Conservation (phyloP, 2,888 invertebrate genomes). For the Eucera pruinosa region DNA sequence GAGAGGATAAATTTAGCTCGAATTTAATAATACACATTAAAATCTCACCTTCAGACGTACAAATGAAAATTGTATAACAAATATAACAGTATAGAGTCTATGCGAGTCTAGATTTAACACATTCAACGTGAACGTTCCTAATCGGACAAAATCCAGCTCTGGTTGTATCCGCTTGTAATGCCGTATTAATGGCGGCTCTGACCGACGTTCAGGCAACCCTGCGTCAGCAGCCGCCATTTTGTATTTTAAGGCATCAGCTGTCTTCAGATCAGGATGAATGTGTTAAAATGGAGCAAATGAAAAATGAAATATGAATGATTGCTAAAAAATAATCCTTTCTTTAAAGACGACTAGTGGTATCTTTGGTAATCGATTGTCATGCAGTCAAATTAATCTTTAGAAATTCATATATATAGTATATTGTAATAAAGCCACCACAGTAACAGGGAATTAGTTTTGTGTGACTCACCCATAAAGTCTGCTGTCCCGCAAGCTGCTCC, state of each 20-base stretch:
- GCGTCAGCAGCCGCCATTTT: no score
- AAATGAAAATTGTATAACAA: background rate
- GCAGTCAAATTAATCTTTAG: slow-evolving; percentile 68
- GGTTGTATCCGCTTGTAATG: no score
- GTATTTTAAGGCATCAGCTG: no score
- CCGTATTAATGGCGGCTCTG: no score
- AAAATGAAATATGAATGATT: background rate
- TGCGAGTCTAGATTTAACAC: background rate
- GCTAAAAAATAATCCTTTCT: slow-evolving; percentile 72
- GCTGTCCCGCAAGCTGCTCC: slow-evolving; percentile 96
- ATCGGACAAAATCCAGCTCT: no score
- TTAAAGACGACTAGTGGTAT: slow-evolving; percentile 64
- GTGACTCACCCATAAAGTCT: slow-evolving; percentile 92
- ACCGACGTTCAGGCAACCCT: no score
- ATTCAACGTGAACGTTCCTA: no score
- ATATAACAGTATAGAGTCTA: background rate
- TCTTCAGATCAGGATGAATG: no score
- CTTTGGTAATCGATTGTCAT: slow-evolving; percentile 69
- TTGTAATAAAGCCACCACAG: slow-evolving; percentile 78
- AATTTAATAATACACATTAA: slow-evolving; percentile 12
- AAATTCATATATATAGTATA: slow-evolving; percentile 60
- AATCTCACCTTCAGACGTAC: slow-evolving; percentile 10
- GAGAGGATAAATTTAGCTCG: background rate
- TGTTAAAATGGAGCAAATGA: background rate
- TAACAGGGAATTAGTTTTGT: slow-evolving; percentile 67